Base-by-base conservation (phyloP, 2,797 vertebrate species). In the Chaenodraco wilsoni region DNA sequence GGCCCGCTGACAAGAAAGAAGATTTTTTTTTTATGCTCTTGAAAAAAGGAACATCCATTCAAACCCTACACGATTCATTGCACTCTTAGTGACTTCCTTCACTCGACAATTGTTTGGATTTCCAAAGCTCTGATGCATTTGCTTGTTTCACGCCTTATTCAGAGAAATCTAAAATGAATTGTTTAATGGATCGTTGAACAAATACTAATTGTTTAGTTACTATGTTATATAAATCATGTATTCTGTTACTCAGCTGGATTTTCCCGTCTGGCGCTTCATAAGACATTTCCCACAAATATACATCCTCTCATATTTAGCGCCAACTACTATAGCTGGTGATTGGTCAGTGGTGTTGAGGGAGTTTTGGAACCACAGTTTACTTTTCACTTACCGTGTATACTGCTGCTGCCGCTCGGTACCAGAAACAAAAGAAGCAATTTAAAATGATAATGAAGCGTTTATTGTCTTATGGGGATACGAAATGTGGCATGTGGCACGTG, bases 361-460 rank as follows among this genome's bases (percentile, higher is more conserved):
- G 54, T 89, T 74, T 76, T 43, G 66, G 74, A 84, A 76, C 64
- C 52, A 72, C 81, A 63, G 79, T 91, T 90, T 86, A 73, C 72
- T 84, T 88, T 90, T 87, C 76, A 82, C 83, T 84, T 83, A 27
- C 27, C 27, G 27, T 27, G 27, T 27, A 79, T 61, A 68, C 67
- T 54, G 83, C 81, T 41, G 73, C 85, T 72, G 75, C 79, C 74
- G 73, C 83, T 88, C 59, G 57, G 87, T 82, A 72, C 66, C 74
- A 65, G 83, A 89, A 92, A 93, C 84, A 94, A 93, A 92, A 92
- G 83, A 77, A 84, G 74, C 88, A 78, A 90, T 94, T 94, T 94
- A 87, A 93, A 93, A 91, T 94, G 89, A 94, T 94, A 91, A 95
- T 92, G 88, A 93, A 94, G 89, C 79, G 40, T 88, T 92, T 92